Base-by-base conservation (phyloP, 2,797 vertebrate species). In the Malurus leucopterus region DNA sequence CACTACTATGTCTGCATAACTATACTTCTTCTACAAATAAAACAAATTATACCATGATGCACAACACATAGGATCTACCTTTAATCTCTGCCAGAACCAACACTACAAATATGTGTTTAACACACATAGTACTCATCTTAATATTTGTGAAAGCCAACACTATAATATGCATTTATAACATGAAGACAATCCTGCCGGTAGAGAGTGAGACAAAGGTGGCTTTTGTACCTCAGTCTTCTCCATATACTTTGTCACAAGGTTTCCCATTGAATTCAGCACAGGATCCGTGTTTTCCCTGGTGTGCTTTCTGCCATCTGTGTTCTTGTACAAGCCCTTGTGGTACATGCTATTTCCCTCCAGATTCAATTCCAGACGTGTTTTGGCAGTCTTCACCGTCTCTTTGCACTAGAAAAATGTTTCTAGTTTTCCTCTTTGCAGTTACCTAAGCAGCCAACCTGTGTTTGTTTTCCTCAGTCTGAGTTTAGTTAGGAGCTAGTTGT, bases 221-320 rank as follows among this genome's bases (percentile, higher is more conserved):
- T 53, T 27, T 51, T 27, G 5, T 44, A 61, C 5, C 22, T 54
- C 26, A 59, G 23, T 40, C 18, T 71, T 51, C 41, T 40, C 24
- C 15, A 46, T 15, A 19, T 11, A 16, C n/a, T 69, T 73, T 69
- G 27, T 12, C 36, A n/a, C 11, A 8, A n/a, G 26, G 12, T 49
- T 53, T 30, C 10, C 30, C 15, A 11, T 0, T 27, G 26, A 68
- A 15, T 49, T 64, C 46, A 40, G 51, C 0, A 0, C 32, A 40
- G 41, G 54, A 44, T 15, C 7, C 15, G 8, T 19, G 18, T 49
- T 59, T 69, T 63, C 29, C 24, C 18, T 24, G 7, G 40, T 27
- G 40, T 34, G 23, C 18, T 19, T 73, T 63, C 58, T 73, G 11
- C 15, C 47, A 5, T 24, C 27, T 43, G 7, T n/a, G 21, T 34